Evolutionary conservation across 2,888 invertebrate genomes (phyloP).

Genomic region (Mactromeris polynyma): DNA sequence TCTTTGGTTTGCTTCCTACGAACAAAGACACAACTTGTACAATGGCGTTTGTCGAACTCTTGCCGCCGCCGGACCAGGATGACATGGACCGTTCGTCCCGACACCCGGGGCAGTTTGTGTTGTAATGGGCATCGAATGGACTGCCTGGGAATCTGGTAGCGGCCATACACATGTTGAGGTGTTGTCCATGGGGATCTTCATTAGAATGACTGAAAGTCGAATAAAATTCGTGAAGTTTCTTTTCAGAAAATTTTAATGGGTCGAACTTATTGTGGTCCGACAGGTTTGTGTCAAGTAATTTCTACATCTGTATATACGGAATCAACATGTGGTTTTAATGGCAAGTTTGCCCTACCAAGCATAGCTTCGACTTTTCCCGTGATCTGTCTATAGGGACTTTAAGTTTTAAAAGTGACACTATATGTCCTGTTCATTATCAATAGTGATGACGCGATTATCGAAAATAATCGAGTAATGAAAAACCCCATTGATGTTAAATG

Average conservation of each 20-base stretch:
- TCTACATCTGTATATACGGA: too few relatives aligned
- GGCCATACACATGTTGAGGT: conserved; percentile 16
- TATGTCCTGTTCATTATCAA: too few relatives aligned
- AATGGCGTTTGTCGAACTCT: not conserved
- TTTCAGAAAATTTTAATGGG: not conserved
- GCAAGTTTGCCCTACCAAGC: too few relatives aligned
- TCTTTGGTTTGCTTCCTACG: not conserved
- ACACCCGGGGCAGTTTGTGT: conserved; percentile 26
- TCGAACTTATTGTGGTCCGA: not conserved
- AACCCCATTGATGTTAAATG: too few relatives aligned
- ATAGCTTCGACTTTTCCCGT: too few relatives aligned
- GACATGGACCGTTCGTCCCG: not conserved
- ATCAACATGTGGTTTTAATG: too few relatives aligned
- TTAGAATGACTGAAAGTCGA: conserved; percentile 9
- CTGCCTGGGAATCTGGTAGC: not conserved
- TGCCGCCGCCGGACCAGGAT: not conserved
- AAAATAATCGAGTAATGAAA: too few relatives aligned
- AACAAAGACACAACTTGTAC: not conserved
- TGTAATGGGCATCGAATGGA: conserved; percentile 7
- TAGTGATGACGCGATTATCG: too few relatives aligned
- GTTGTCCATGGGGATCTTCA: conserved; percentile 26
- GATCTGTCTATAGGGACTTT: too few relatives aligned
- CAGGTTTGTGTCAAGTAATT: too few relatives aligned
- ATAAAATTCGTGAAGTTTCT: not conserved
- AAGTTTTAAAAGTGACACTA: too few relatives aligned